These are phyloP conservation scores for Julus scanicus DNA, from an alignment of 2,888 invertebrate genomes.

Conservation along the genomic window DNA sequence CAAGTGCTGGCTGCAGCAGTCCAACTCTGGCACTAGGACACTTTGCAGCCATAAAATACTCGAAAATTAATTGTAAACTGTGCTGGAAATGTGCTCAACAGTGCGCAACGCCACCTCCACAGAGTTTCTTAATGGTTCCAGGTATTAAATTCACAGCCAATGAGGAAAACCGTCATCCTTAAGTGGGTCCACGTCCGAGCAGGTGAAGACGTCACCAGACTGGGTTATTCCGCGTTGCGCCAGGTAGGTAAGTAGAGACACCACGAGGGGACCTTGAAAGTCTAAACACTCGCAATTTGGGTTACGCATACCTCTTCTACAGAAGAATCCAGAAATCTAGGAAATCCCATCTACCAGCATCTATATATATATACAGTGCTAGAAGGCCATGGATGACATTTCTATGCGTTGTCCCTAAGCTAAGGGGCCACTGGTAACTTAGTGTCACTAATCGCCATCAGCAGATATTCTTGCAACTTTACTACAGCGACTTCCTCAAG, in stretches of 20 bases:
- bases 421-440: neutral
- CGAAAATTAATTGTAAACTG: neutral
- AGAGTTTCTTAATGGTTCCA: slow-evolving; percentile 11
- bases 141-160: slow-evolving; percentile 3
- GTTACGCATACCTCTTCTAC: neutral
- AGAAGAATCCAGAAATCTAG: neutral
- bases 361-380: neutral
- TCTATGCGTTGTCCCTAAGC: neutral
- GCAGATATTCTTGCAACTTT: neutral
- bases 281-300: neutral
- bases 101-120: neutral
- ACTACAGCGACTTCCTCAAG: neutral
- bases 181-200: neutral
- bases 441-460: neutral
- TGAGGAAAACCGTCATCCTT: neutral
- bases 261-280: neutral
- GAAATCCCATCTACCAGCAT: neutral
- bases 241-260: neutral
- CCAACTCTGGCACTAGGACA: neutral
- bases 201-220: neutral
- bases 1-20: neutral
- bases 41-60: neutral
- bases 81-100: neutral
- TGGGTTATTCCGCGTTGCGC: slow-evolving; percentile 29
- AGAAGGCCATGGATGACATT: neutral